Percentiles rank a stretch among this genome's conserved stretches.
These are phyloP conservation scores for Musca vetustissima DNA, from an alignment of 1,140 invertebrate species.

Conservation along the genomic window DNA sequence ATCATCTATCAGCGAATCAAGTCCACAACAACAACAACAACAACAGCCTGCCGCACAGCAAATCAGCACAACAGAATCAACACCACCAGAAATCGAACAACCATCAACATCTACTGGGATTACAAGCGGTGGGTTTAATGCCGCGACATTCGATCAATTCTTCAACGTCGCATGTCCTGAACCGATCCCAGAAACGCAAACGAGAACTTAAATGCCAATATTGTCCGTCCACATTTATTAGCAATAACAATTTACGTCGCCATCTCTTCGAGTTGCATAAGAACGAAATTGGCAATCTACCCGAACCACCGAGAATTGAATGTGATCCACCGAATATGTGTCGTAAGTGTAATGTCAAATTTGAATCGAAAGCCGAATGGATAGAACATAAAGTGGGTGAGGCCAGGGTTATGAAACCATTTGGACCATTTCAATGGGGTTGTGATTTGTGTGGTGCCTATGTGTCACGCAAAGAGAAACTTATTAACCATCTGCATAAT, in stretches of 20 bases:
- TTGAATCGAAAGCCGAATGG: constrained; percentile 48
- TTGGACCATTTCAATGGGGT: constrained; percentile 53
- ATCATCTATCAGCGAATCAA: constrained; percentile 33
- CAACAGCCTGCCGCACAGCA: constrained; percentile 25
- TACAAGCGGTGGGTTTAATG: constrained; percentile 54
- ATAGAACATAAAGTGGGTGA: constrained; percentile 53
- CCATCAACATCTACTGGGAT: constrained; percentile 48
- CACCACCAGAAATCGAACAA: constrained; percentile 28
- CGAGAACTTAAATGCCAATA: constrained; percentile 53
- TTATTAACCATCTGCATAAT: constrained; percentile 53
- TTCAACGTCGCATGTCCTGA: constrained; percentile 25
- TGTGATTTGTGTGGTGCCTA: constrained; percentile 54
- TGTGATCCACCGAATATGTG: constrained; percentile 43
- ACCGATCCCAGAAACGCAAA: constrained; percentile 48
- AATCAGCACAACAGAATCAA: constrained; percentile 35
- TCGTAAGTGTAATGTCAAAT: constrained; percentile 42
- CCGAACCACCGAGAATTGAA: constrained; percentile 44
- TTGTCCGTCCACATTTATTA: constrained; percentile 53
- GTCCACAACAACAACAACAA: constrained; percentile 25
- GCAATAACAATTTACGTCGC: constrained; percentile 52
- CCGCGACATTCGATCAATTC: constrained; percentile 39
- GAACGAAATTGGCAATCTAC: constrained; percentile 47
- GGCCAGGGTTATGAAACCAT: constrained; percentile 47
- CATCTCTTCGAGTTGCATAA: constrained; percentile 55
- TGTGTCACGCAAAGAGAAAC: constrained; percentile 53